Percentiles rank a stretch among this genome's conserved stretches.
Evolutionary conservation across 2,797 vertebrate species (phyloP).

Genomic region (Tadarida brasiliensis): DNA sequence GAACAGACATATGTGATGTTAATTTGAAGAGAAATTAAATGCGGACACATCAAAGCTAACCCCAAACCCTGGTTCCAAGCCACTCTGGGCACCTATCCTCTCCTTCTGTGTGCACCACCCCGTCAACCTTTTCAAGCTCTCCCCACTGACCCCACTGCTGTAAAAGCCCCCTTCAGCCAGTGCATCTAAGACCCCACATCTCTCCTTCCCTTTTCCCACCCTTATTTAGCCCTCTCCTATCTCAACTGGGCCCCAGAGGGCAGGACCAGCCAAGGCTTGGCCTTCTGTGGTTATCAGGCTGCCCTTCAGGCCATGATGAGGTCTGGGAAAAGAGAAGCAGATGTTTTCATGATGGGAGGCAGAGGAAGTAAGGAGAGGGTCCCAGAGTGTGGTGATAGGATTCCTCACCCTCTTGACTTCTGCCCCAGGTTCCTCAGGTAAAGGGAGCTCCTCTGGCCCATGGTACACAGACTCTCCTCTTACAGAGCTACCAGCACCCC

Average conservation of each 20-base stretch:
- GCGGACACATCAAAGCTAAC: neutral
- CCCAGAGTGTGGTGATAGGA: neutral
- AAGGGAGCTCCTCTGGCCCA: neutral
- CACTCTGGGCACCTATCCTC: neutral
- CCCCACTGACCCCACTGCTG: neutral
- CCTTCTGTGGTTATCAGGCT: neutral
- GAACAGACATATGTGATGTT: neutral
- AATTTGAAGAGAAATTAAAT: neutral
- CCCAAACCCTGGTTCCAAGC: neutral
- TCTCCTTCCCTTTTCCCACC: neutral
- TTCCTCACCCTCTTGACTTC: constrained; percentile 22
- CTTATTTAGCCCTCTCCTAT: neutral
- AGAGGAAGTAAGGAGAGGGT: neutral
- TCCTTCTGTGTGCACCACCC: neutral
- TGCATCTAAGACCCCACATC: neutral
- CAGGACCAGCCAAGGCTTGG: neutral
- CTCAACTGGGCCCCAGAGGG: neutral
- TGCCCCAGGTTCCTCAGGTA: neutral
- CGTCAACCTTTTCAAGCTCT: neutral
- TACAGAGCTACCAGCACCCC: neutral
- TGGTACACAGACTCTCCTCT: neutral
- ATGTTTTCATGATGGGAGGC: neutral
- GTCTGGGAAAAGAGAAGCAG: constrained; percentile 48
- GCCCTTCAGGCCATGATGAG: neutral
- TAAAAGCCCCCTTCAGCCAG: neutral